phyloP scores from a whole-genome alignment of 2,888 invertebrate species.

The Oconnorella tubifera region DNA sequence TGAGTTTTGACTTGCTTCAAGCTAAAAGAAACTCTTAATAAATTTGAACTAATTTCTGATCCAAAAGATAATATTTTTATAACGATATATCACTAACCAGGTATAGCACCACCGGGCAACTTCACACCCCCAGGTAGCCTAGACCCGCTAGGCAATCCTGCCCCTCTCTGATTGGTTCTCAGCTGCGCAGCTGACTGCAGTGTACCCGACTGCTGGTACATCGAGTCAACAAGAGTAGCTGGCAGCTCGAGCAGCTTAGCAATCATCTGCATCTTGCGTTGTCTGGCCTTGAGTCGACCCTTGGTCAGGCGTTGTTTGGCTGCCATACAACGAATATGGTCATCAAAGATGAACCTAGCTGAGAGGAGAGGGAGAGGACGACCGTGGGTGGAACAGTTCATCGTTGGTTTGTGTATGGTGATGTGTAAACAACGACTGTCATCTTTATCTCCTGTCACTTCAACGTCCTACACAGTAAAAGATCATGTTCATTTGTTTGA shows the following conservation, averaged over 20 bases:
- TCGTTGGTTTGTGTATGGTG: slow-evolving; percentile 75
- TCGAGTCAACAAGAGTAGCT: slow-evolving; percentile 31
- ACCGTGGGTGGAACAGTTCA: slow-evolving; percentile 55
- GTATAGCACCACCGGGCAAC: neutral
- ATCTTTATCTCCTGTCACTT: slow-evolving; percentile 90
- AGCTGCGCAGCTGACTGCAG: slow-evolving; percentile 24
- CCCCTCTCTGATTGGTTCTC: slow-evolving; percentile 8
- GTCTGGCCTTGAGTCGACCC: slow-evolving; percentile 78
- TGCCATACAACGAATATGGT: slow-evolving; percentile 75
- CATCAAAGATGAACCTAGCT: slow-evolving; percentile 83
- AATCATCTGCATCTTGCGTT: slow-evolving; percentile 92
- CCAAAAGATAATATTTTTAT: too few relatives aligned
- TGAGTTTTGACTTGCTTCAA: too few relatives aligned
- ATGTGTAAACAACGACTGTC: slow-evolving; percentile 92
- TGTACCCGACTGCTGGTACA: slow-evolving; percentile 24
- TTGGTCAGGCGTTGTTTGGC: slow-evolving; percentile 79
- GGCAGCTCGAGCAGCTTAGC: slow-evolving; percentile 75
- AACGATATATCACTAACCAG: neutral
- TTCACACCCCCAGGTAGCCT: neutral
- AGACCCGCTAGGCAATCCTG: slow-evolving; percentile 15
- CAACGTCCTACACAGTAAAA: slow-evolving; percentile 72
- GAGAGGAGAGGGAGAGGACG: slow-evolving; percentile 54
- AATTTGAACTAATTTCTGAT: too few relatives aligned
- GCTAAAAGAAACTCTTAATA: too few relatives aligned
- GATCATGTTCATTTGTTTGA: neutral